Evolutionary conservation across 2,113 vertebrate genomes (phyloP).

Genomic region (Numenius arquata): DNA sequence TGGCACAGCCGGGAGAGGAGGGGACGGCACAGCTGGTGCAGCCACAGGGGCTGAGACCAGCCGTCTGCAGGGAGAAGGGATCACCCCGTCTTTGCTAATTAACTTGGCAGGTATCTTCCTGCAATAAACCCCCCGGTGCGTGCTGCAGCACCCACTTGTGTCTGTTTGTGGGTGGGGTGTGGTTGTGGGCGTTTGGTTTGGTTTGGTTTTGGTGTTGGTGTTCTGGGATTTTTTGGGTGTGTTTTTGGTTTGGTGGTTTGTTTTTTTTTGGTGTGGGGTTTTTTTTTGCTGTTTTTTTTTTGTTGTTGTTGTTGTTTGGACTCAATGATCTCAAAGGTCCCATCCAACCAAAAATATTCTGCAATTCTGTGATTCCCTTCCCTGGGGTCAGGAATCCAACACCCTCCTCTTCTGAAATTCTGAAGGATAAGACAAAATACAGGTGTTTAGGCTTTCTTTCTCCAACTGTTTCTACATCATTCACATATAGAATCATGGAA

Average conservation of each 20-base stretch:
- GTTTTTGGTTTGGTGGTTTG: too few species aligned
- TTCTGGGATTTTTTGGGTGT: too few species aligned
- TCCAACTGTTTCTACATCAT: fast-evolving
- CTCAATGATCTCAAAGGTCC: too few species aligned
- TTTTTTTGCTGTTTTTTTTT: too few species aligned
- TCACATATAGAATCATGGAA: not conserved
- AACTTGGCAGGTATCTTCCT: fast-evolving
- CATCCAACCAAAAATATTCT: too few species aligned
- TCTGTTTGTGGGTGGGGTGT: too few species aligned
- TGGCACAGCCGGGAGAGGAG: not conserved
- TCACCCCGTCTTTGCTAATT: not conserved
- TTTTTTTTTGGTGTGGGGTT: too few species aligned
- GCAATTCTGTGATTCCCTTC: too few species aligned
- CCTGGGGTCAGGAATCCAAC: fast-evolving
- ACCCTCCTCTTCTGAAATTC: not conserved
- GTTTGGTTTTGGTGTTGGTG: too few species aligned
- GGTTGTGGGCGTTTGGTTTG: too few species aligned
- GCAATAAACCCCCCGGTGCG: fast-evolving
- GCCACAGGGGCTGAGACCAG: fast-evolving
- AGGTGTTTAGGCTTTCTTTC: too few species aligned
- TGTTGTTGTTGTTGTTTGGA: too few species aligned
- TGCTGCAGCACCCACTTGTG: not conserved
- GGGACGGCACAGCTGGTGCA: fast-evolving
- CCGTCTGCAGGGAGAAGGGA: fast-evolving
- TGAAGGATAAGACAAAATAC: not conserved